Percentiles rank a stretch among this genome's conserved stretches.
Evolutionary conservation across 2,797 vertebrate species (phyloP).

Genomic region (Crax fasciolata): DNA sequence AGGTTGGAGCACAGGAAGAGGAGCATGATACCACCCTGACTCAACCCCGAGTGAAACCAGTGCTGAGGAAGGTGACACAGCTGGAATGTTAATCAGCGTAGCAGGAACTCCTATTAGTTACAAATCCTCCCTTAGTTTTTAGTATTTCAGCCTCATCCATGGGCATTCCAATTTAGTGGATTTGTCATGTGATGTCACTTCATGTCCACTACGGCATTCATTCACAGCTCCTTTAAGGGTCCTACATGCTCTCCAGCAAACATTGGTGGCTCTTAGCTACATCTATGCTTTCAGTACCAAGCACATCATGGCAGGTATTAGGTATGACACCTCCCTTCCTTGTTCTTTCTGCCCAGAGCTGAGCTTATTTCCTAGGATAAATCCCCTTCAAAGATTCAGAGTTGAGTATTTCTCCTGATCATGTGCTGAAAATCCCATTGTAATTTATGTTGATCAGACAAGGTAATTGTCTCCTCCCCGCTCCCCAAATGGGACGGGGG

Average conservation of each 20-base stretch:
- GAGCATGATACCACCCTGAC: background rate
- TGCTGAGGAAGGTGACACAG: background rate
- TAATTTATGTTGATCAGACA: background rate
- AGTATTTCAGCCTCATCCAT: background rate
- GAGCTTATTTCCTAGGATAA: background rate
- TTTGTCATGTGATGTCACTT: background rate
- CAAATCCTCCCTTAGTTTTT: background rate
- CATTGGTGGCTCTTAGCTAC: background rate
- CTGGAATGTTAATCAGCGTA: background rate
- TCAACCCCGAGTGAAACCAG: background rate
- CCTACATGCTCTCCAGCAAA: background rate
- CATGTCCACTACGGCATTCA: background rate
- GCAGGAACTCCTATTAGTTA: background rate
- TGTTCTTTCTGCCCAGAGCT: background rate
- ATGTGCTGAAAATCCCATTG: accelerated
- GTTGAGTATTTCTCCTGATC: background rate
- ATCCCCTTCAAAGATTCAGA: background rate
- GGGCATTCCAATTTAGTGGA: accelerated
- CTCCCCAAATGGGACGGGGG: too few species aligned
- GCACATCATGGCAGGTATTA: background rate
- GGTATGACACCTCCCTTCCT: background rate
- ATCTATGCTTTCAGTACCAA: background rate
- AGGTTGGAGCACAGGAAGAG: background rate
- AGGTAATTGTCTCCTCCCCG: too few species aligned
- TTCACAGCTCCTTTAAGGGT: background rate